Evolutionary conservation across 2,888 invertebrate genomes (phyloP).

Genomic region (Torymus auratus): DNA sequence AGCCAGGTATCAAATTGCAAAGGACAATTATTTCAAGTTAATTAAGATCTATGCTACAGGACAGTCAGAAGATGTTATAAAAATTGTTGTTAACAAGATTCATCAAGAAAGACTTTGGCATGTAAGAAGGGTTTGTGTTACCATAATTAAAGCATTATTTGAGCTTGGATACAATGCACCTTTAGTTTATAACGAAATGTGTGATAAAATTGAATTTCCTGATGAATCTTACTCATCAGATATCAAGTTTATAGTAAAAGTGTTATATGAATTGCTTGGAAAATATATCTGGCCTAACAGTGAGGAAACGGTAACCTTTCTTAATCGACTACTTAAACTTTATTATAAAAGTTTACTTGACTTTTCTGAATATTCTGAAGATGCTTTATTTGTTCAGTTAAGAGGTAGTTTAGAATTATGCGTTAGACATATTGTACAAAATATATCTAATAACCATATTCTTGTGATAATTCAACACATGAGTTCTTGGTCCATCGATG

Average conservation of each 20-base stretch:
- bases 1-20: constrained; percentile 62
- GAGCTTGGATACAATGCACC: constrained; percentile 63
- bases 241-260: constrained; percentile 77
- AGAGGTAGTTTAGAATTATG: constrained; percentile 80
- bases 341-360: constrained; percentile 76
- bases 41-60: constrained; percentile 66
- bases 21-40: constrained; percentile 65
- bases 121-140: constrained; percentile 73
- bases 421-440: constrained; percentile 78
- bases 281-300: constrained; percentile 77
- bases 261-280: constrained; percentile 78
- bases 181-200: constrained; percentile 63
- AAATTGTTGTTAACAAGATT: constrained; percentile 73
- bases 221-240: constrained; percentile 70
- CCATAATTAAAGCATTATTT: constrained; percentile 70
- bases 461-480: constrained; percentile 78
- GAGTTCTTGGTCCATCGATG: constrained; percentile 78
- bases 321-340: constrained; percentile 77
- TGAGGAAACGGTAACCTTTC: constrained; percentile 75
- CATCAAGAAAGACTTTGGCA: constrained; percentile 76
- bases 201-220: constrained; percentile 64
- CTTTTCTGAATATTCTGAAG: constrained; percentile 59
- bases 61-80: constrained; percentile 70
- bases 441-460: constrained; percentile 73
- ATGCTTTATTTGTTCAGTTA: constrained; percentile 72